Percentiles rank a stretch among this genome's conserved stretches.
phyloP scores from a whole-genome alignment of 2,888 invertebrate species.

The Dione vanillae region DNA sequence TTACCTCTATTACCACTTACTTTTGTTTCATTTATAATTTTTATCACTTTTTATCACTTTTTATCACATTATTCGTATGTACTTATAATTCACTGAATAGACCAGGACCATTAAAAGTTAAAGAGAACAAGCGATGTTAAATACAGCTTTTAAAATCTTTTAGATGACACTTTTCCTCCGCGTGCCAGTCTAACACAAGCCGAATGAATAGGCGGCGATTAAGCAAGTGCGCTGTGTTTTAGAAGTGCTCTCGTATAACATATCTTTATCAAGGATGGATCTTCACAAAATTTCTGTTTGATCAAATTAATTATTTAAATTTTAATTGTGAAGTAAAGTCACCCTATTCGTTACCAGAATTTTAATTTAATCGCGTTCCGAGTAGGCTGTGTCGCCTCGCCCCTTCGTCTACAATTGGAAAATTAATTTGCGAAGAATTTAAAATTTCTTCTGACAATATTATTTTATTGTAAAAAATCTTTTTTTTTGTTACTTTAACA shows the following conservation, averaged over 20 bases:
- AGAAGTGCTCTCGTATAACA: neutral
- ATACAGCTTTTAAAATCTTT: neutral
- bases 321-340: constrained; percentile 19
- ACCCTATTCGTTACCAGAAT: constrained; percentile 16
- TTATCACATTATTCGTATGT: too few species aligned
- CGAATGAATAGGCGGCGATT: constrained; percentile 11
- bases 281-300: neutral
- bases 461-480: neutral
- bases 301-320: constrained; percentile 13
- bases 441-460: neutral
- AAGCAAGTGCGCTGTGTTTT: neutral
- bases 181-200: neutral
- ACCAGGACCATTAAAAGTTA: neutral
- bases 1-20: too few species aligned
- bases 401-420: neutral
- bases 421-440: constrained; percentile 2
- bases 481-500: neutral
- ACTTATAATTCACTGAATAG: neutral
- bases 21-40: too few species aligned
- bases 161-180: neutral
- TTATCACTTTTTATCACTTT: too few species aligned
- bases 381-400: neutral
- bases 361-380: constrained; percentile 6
- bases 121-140: neutral
- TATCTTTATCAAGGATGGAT: constrained; percentile 9